Conservation (phyloP, 2,113 vertebrate genomes). For the Ifrita kowaldi region DNA sequence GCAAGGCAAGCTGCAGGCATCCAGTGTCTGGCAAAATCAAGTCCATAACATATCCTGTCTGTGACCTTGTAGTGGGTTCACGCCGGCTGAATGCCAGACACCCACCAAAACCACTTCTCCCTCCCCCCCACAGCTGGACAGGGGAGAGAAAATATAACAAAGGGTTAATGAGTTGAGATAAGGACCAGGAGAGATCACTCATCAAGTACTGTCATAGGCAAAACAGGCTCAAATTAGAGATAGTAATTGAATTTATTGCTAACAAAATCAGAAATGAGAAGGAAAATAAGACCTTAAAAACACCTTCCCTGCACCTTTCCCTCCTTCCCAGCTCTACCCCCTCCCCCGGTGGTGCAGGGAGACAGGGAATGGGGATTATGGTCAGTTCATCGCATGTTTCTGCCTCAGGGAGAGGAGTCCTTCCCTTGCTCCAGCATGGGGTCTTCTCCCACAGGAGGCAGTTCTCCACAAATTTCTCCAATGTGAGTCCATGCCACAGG, state of each 20-base stretch:
- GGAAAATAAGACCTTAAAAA: background rate
- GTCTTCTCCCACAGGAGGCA: background rate
- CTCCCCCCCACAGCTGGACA: background rate
- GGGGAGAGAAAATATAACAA: background rate
- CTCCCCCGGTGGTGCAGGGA: accelerated
- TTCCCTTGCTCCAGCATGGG: background rate
- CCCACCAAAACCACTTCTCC: background rate
- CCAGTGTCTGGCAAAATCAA: background rate
- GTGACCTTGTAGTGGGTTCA: background rate
- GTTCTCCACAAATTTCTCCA: background rate
- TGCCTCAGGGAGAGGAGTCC: background rate
- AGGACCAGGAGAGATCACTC: background rate
- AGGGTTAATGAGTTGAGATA: background rate
- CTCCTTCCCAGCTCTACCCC: background rate
- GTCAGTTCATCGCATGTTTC: background rate
- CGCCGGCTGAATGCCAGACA: background rate
- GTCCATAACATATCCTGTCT: background rate
- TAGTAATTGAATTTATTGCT: background rate
- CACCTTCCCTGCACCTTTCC: background rate
- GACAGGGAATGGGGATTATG: background rate
- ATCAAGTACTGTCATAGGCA: background rate
- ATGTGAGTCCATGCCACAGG: background rate
- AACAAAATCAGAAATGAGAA: background rate
- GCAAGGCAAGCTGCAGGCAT: background rate
- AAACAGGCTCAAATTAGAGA: background rate